Base-by-base conservation (phyloP, 2,113 vertebrate species). In the Puntigrus tetrazona region DNA sequence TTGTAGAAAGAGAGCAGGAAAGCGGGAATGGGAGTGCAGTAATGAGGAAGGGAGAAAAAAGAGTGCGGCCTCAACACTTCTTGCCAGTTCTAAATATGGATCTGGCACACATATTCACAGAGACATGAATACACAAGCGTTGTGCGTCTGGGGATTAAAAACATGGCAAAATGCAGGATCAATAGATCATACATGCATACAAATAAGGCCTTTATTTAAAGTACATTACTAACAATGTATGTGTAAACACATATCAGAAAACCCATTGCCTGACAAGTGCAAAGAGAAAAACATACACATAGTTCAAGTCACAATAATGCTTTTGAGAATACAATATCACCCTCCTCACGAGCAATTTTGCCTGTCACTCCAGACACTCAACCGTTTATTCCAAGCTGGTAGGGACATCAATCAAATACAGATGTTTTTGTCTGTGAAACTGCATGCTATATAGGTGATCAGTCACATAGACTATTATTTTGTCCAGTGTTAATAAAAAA, bases 1-100 rank as follows among this genome's bases (percentile, higher is more conserved):
- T 92, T 91, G 91, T 89, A 81, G 88, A 88, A 90, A 75, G 50
- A 91, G 88, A 88, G 88, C 77, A 57, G 34, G 38, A 83, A 57
- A 61, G 38, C 20, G 43, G 59, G 82, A 43, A 50, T 73, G 50
- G 20, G 50, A 80, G 63, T 86, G 89, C 84, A 88, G 85, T 91
- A 89, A 90, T 90, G 90, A 86, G 88, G 88, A 88, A 78, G 83
- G 84, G 90, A 86, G 27, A 75, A 74, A 77, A 34, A 86, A 65
- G 65, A 73, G 80, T 16, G 59, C 14, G 10, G 22, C 43, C 78
- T 61, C 22, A 36, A 79, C 29, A 82, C n/a, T 80, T 72, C 41
- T 45, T 27, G 36, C 47, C 31, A 47, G 45, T 84, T 70, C 79
- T 69, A 81, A 70, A 85, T 50, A 67, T 47, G 34, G 4, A 41